Evolutionary conservation across 2,797 vertebrate species (phyloP).

Genomic region (Epinephelus awoara): DNA sequence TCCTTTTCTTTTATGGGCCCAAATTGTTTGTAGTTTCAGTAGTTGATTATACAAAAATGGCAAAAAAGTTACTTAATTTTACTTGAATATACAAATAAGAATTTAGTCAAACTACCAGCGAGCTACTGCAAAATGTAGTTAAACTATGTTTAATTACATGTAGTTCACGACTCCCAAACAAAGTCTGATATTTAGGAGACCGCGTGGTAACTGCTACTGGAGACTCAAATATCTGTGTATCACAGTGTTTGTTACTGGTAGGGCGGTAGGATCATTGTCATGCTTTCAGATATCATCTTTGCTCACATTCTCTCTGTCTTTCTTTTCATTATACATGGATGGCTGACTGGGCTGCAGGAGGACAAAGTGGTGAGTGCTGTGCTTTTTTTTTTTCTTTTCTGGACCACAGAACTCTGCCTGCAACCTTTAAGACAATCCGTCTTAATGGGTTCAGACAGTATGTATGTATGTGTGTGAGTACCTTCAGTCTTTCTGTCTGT

Average conservation of each 20-base stretch:
- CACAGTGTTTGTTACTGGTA: slow-evolving; percentile 5
- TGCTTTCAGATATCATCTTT: slow-evolving; percentile 56
- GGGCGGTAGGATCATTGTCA: slow-evolving; percentile 46
- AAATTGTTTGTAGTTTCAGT: too few relatives aligned
- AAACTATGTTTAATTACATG: too few relatives aligned
- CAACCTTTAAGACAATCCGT: slow-evolving; percentile 39
- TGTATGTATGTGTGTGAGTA: slow-evolving; percentile 19
- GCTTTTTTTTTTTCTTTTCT: slow-evolving; percentile 44
- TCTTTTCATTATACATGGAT: slow-evolving; percentile 78
- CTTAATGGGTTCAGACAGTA: slow-evolving; percentile 23
- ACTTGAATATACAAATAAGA: too few relatives aligned
- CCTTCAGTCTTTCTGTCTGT: slow-evolving; percentile 26
- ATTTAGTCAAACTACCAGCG: too few relatives aligned
- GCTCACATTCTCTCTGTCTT: slow-evolving; percentile 72
- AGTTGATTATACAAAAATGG: too few relatives aligned
- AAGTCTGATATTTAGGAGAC: background rate
- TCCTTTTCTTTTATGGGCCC: too few relatives aligned
- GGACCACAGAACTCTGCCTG: slow-evolving; percentile 39
- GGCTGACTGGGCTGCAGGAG: slow-evolving; percentile 91
- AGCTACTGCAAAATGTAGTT: too few relatives aligned
- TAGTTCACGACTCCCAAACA: too few relatives aligned
- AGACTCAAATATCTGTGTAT: slow-evolving; percentile 5
- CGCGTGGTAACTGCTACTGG: background rate
- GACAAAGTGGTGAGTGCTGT: slow-evolving; percentile 98
- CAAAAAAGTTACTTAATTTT: too few relatives aligned